A percentile compares a stretch with the other conserved stretches of the same genome.
phyloP scores from a whole-genome alignment of 2,113 vertebrate species.

The Crotalus helleri region DNA sequence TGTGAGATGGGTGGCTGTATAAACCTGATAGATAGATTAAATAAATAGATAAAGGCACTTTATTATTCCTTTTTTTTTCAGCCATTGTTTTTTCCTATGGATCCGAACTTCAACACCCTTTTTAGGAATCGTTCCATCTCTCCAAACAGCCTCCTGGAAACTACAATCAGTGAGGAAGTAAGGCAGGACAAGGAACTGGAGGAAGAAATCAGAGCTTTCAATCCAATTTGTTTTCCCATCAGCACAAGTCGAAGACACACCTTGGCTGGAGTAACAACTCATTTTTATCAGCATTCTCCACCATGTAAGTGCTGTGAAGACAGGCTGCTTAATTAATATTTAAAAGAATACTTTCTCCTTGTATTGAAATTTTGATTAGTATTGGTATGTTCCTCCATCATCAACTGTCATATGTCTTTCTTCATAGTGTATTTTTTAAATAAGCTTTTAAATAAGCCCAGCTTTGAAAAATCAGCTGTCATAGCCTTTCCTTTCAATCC shows the following conservation, averaged over 20 bases:
- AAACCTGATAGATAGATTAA: background rate
- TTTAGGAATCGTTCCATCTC: constrained; percentile 84
- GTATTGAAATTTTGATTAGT: background rate
- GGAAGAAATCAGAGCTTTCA: constrained; percentile 71
- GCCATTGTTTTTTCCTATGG: constrained; percentile 84
- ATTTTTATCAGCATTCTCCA: constrained; percentile 82
- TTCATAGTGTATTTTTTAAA: background rate
- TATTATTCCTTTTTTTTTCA: constrained; percentile 59
- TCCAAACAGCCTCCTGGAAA: constrained; percentile 87
- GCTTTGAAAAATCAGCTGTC: background rate
- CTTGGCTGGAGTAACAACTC: constrained; percentile 85
- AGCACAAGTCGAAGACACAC: constrained; percentile 88
- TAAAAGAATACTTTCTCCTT: background rate
- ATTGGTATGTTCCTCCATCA: background rate
- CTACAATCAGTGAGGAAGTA: constrained; percentile 85
- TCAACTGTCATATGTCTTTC: background rate
- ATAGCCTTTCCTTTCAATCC: background rate
- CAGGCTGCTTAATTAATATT: rapidly evolving
- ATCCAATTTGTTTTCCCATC: constrained; percentile 68
- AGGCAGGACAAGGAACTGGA: constrained; percentile 79
- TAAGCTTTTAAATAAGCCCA: background rate
- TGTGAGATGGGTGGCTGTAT: background rate
- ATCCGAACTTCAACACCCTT: constrained; percentile 76
- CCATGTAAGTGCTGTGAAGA: constrained; percentile 78
- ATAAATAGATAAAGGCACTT: background rate